Evolutionary conservation across 2,797 vertebrate genomes (phyloP).

Genomic region (Acomys russatus): DNA sequence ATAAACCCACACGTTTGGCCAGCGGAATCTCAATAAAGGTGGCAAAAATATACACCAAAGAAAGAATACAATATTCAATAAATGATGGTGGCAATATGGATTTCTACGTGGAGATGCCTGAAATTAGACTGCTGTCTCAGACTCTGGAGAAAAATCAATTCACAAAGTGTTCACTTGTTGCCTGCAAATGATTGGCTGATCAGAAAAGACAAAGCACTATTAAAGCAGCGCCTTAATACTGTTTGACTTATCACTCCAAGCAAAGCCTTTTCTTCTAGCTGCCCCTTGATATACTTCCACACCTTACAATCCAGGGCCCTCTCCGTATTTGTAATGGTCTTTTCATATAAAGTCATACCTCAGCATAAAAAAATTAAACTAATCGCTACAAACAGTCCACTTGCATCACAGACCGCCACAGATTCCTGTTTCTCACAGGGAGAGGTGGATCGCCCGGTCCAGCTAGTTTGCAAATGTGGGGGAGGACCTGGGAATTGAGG

Average conservation of each 20-base stretch:
- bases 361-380: background rate
- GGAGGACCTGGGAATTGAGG: background rate
- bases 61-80: no score
- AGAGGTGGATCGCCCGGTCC: no score
- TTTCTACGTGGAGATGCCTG: background rate
- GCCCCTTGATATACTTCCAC: background rate
- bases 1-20: background rate
- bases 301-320: background rate
- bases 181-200: background rate
- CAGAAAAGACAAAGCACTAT: background rate
- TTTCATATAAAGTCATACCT: background rate
- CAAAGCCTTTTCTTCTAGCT: background rate
- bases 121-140: background rate
- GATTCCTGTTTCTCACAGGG: background rate
- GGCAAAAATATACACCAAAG: background rate
- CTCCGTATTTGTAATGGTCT: background rate
- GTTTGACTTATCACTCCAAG: background rate
- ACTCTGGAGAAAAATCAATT: background rate
- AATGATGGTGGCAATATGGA: background rate
- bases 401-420: background rate
- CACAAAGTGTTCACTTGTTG: background rate
- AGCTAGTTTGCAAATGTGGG: background rate
- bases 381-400: background rate
- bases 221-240: background rate
- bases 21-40: background rate